Evolutionary conservation across 64 coral and sea anemone species (phyloP), one percentile per base, ranked within the genome.

Genomic region (Porites australiensis): DNA sequence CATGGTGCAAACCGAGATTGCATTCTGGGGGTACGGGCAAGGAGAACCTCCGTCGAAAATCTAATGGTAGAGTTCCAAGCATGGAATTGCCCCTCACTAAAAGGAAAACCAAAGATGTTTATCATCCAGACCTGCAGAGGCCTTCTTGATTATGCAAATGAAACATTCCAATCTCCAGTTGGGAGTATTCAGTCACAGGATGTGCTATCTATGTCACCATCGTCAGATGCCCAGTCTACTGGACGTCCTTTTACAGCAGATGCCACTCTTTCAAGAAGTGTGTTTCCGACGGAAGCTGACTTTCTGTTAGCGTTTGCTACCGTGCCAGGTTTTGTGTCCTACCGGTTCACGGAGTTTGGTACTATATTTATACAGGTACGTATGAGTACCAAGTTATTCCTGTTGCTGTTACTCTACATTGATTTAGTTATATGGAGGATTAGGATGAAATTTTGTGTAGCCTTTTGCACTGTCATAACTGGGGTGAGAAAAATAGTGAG

Each of bases 21-120:
- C 15, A 74, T 93, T 58, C 5, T 68, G 13, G 70, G 91, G 13
- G 74, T 93, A 10, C 74, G 87, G 63, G 63, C 52, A 10, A 50
- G 64, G 16, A 44, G 20, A 15, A 70, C 45, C 1, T 79, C 0
- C 12, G 57, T 93, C 14, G 59, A 70, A 45, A 50, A 78, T 67
- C 70, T 93, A 9, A 93, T 93, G 91, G 19, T 50, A 16, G 79
- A 74, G 19, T 79, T 75, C 58, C 79, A 64, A 50, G 63, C 55
- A 2, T 19, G 1, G 0, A 86, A 87, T 6, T 93, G 91, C 54
- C 58, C 50, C 0, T 77, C 82, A 21, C 82, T 93, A 14, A 50
- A 55, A 55, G 60, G 82, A 79, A 93, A 93, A 50, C 91, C 91
- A 6, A 89, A 94, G 37, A 44, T 83, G 8, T 87, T 93, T 20